These are phyloP conservation scores for Neostethus bicornis DNA, from an alignment of 2,797 vertebrate species.

Conservation along the genomic window DNA sequence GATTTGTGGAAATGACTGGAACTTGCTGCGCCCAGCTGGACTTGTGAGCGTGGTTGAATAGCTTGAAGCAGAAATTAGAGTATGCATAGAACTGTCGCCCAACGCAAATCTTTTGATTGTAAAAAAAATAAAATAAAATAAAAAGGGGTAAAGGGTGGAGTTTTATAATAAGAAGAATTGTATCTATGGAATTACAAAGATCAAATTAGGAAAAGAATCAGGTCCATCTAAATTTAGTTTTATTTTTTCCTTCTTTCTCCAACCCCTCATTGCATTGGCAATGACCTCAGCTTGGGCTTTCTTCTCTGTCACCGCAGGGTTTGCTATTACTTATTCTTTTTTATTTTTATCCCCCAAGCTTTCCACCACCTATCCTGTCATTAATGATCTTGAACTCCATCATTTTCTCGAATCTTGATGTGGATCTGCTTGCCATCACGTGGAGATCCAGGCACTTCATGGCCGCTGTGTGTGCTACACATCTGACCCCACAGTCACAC, in stretches of 20 bases:
- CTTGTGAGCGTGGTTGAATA: background rate
- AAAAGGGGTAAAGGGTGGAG: background rate
- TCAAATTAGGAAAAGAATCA: constrained; percentile 18
- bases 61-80: too few species aligned
- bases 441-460: background rate
- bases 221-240: constrained; percentile 37
- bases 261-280: constrained; percentile 30
- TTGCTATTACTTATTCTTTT: constrained; percentile 61
- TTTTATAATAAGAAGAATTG: background rate
- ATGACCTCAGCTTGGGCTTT: constrained; percentile 53
- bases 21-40: background rate
- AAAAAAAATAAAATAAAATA: background rate
- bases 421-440: constrained; percentile 8
- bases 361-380: constrained; percentile 61
- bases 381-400: constrained; percentile 49
- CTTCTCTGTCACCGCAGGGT: constrained; percentile 52
- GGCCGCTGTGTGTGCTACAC: background rate
- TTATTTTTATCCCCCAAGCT: constrained; percentile 46
- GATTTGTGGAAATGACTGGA: too few species aligned
- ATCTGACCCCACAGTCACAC: background rate
- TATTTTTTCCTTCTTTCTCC: constrained; percentile 10
- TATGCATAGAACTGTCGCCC: too few species aligned
- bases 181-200: background rate
- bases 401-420: constrained; percentile 21
- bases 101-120: too few species aligned